Percentiles rank a stretch among this genome's conserved stretches.
Conservation (phyloP, 2,113 vertebrate species). For the Paramormyrops kingsleyae region DNA sequence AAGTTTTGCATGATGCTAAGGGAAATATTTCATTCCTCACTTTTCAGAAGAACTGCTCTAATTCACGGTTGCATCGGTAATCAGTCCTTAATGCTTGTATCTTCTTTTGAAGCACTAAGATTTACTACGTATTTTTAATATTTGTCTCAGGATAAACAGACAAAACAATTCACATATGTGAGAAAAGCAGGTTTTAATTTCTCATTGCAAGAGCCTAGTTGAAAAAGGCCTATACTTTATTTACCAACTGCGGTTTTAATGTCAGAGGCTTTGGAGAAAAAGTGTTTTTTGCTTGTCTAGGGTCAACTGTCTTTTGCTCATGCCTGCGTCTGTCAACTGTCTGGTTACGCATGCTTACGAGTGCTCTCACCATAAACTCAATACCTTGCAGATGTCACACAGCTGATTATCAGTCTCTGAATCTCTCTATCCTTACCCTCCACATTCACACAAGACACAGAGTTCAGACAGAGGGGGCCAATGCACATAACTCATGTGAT, state of each 20-base stretch:
- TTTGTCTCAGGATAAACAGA: neutral
- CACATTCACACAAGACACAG: neutral
- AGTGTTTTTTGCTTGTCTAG: neutral
- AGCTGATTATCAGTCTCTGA: neutral
- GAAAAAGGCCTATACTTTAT: neutral
- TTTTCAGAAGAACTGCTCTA: constrained; percentile 48
- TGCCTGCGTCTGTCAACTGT: neutral
- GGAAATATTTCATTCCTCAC: constrained; percentile 35
- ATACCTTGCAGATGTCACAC: neutral
- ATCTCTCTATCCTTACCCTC: neutral
- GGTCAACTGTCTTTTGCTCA: neutral
- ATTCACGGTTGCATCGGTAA: neutral
- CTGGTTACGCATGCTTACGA: neutral
- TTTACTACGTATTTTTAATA: neutral
- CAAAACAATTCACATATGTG: neutral
- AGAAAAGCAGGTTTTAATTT: neutral
- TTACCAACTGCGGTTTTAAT: neutral
- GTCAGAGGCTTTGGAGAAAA: neutral
- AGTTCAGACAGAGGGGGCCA: neutral
- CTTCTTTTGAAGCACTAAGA: neutral
- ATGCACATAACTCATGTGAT: neutral
- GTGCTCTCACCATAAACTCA: neutral
- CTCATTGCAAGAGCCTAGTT: neutral
- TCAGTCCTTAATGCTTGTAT: neutral
- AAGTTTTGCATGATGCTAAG: constrained; percentile 51